Evolutionary conservation across 2,113 vertebrate species (phyloP).

Genomic region (Diglossa brunneiventris): DNA sequence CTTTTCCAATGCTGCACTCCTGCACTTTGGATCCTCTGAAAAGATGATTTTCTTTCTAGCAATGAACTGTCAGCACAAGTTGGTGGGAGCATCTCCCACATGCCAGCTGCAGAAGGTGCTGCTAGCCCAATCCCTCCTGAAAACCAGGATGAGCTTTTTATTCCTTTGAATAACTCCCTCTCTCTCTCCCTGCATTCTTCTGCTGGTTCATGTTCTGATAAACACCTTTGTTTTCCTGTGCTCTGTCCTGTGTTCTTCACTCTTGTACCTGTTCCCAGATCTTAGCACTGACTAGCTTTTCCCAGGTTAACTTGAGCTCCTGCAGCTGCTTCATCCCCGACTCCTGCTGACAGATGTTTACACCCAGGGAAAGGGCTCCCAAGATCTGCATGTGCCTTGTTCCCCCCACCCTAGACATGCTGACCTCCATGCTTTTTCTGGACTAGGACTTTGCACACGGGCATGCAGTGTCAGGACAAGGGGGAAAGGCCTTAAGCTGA

Average conservation of each 20-base stretch:
- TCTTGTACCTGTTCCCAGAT: background rate
- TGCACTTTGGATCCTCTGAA: background rate
- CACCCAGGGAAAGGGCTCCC: background rate
- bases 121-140: background rate
- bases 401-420: too few species aligned
- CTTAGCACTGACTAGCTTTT: background rate
- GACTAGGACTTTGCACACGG: background rate
- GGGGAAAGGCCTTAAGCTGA: background rate
- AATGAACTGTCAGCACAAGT: background rate
- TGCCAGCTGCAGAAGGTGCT: background rate
- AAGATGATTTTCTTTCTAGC: background rate
- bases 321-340: background rate
- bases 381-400: background rate
- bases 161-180: background rate
- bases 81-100: fast-evolving
- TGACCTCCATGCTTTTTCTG: background rate
- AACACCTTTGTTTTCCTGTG: background rate
- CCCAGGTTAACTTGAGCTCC: background rate
- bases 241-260: background rate
- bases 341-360: background rate
- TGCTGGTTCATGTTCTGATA: background rate
- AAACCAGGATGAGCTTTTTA: background rate
- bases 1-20: background rate
- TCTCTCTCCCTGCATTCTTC: fast-evolving
- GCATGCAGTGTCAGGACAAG: background rate